Base-by-base conservation (phyloP, 2,888 invertebrate species). In the Drosophila tanythrix region DNA sequence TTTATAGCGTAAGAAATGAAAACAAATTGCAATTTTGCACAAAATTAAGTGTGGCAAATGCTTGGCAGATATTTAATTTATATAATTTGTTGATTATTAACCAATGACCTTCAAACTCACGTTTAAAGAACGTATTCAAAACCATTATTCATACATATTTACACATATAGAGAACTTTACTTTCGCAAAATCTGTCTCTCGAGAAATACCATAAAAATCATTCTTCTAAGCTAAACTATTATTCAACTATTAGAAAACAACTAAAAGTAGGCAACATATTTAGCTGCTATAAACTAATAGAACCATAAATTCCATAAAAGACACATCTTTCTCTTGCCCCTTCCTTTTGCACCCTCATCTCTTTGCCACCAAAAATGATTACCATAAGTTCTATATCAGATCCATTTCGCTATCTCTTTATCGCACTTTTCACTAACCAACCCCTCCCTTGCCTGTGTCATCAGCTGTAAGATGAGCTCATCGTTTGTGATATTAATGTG, bases 211-310 rank as follows among this genome's bases (percentile, higher is more conserved):
- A 29, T 11, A 18, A 31, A 31, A 31, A n/a, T 13, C 11, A 15
- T 46, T 25, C n/a, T 1, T n/a, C n/a, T 3, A n/a, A 7, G 31
- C 36, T 0, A 46, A 46, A 25, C 31, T 43, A 43, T 62, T 6
- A 21, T 3, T 2, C 6, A 38, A 60, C 50, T 60, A 36, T 48
- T 48, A 6, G 11, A 50, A 29, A 72, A 50, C 70, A 43, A 35
- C 64, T 43, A 65, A 74, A 74, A 78, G 70, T 74, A 77, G 59
- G 74, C 78, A 69, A 76, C 27, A 69, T 7, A 43, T 38, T 35
- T 2, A 13, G 11, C 33, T 21, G 6, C 0, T 2, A 29, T 0
- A 38, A 56, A 33, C 56, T 65, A 43, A 3, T 18, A 36, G 51
- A 58, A 67, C 57, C 56, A 59, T 67, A 15, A 18, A 46, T 57